Evolutionary conservation across 2,797 vertebrate genomes (phyloP).

Genomic region (Knipowitschia caucasica): DNA sequence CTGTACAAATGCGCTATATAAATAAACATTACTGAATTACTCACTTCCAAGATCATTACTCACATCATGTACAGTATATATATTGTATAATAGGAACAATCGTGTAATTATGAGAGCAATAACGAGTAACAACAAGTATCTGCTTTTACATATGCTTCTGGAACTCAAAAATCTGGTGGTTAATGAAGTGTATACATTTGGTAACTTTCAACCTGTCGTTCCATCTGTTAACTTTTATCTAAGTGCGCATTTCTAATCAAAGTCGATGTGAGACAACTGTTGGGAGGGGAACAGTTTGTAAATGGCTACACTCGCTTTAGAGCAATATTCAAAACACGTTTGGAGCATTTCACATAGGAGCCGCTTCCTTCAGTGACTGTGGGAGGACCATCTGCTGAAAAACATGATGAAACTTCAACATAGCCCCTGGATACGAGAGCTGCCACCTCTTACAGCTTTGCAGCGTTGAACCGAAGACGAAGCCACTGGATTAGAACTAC

Average conservation of each 20-base stretch:
- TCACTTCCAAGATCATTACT: too few species aligned
- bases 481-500: background rate
- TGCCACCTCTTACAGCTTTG: background rate
- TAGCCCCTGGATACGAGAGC: background rate
- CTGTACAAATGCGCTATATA: too few species aligned
- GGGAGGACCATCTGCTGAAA: conserved; percentile 32
- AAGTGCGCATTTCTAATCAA: conserved; percentile 16
- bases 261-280: conserved; percentile 24
- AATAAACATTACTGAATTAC: too few species aligned
- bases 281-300: conserved; percentile 27
- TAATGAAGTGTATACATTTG: background rate
- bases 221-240: background rate
- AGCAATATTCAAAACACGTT: conserved; percentile 33
- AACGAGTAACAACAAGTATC: too few species aligned
- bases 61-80: background rate
- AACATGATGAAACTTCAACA: conserved; percentile 6
- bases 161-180: background rate
- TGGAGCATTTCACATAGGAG: conserved; percentile 32
- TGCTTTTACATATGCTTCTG: background rate
- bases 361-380: conserved; percentile 31
- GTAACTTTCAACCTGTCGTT: background rate
- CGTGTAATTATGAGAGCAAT: too few species aligned
- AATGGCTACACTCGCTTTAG: conserved; percentile 28
- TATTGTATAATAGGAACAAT: too few species aligned
- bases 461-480: background rate